phyloP scores from a whole-genome alignment of 2,888 invertebrate genomes.

The Ariolimax columbianus region DNA sequence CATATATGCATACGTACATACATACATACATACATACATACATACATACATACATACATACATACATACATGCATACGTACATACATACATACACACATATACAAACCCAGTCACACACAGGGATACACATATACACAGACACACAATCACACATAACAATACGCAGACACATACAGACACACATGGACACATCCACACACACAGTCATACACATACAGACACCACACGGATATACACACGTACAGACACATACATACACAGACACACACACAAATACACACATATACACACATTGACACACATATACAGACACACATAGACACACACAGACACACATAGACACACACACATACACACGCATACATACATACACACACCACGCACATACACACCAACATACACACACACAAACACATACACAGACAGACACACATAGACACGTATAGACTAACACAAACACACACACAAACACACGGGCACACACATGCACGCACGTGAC shows the following conservation, averaged over 20 bases:
- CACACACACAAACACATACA: no score
- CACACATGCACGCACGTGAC: not conserved
- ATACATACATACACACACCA: slow-evolving; percentile 16
- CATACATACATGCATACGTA: not conserved
- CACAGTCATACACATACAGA: not conserved
- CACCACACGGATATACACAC: slow-evolving; percentile 10
- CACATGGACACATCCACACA: not conserved
- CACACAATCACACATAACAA: no score
- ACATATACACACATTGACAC: not conserved
- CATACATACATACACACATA: not conserved
- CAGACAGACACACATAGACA: no score
- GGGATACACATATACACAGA: slow-evolving; percentile 7
- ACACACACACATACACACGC: not conserved
- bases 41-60: slow-evolving; percentile 21
- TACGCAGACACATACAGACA: no score
- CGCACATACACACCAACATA: no score
- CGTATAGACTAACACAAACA: not conserved
- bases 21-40: not conserved
- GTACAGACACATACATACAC: not conserved
- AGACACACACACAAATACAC: not conserved
- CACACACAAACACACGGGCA: not conserved
- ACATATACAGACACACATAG: not conserved
- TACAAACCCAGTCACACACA: not conserved
- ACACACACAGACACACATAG: not conserved
- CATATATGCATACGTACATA: not conserved